Conservation (phyloP, 2,888 invertebrate species). For the Ichneumoninae sp. region DNA sequence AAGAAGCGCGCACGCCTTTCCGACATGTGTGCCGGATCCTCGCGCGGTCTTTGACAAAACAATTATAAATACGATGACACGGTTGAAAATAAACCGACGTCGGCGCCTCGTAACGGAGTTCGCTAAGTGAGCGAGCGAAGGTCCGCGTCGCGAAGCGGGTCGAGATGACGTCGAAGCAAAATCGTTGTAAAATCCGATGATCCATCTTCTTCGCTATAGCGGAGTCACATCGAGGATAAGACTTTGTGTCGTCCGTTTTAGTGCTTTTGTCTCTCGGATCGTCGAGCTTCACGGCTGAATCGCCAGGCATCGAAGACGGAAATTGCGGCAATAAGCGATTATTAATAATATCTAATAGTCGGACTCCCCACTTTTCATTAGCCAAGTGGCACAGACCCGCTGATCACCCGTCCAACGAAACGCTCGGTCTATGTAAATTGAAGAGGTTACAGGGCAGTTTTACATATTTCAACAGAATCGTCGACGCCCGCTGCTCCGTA, state of each 20-base stretch:
- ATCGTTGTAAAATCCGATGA: not conserved
- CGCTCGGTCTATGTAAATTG: slow-evolving; percentile 82
- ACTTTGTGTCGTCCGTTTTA: not conserved
- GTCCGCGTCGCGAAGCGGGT: not conserved
- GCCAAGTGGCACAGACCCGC: slow-evolving; percentile 46
- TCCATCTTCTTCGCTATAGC: not conserved
- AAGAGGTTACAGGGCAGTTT: slow-evolving; percentile 83
- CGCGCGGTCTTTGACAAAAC: slow-evolving; percentile 31
- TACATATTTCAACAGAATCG: slow-evolving; percentile 83
- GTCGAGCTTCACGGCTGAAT: slow-evolving; percentile 2
- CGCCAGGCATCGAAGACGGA: not conserved
- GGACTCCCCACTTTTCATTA: slow-evolving; percentile 77
- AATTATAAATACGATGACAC: slow-evolving; percentile 45
- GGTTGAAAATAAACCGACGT: slow-evolving; percentile 40
- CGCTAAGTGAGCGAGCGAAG: not conserved
- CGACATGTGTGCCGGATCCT: slow-evolving; percentile 34
- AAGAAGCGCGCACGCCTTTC: slow-evolving; percentile 27
- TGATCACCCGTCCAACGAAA: slow-evolving; percentile 54
- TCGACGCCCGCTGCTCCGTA: slow-evolving; percentile 67
- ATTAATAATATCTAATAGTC: slow-evolving; percentile 35
- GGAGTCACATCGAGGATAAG: not conserved
- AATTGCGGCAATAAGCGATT: slow-evolving; percentile 26
- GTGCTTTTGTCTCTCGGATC: not conserved
- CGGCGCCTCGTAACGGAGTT: not conserved
- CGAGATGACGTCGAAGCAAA: not conserved